phyloP scores from a whole-genome alignment of 2,888 invertebrate species.

The Himalopsyche anomala region DNA sequence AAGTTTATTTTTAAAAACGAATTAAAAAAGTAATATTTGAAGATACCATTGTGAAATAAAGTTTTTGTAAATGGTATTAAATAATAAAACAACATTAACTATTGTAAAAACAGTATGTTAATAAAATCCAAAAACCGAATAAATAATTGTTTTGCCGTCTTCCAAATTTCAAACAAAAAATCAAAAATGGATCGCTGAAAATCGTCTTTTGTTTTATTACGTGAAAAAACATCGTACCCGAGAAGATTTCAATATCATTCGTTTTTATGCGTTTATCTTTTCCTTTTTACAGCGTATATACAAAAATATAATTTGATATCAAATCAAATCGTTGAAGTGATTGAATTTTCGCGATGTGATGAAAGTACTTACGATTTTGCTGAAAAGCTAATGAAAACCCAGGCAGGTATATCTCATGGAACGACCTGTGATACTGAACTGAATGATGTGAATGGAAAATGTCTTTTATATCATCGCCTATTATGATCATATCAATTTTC shows the following conservation, averaged over 20 bases:
- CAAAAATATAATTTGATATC: slow-evolving; percentile 13
- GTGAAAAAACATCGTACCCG: neutral
- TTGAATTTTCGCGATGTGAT: slow-evolving; percentile 29
- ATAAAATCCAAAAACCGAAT: no score
- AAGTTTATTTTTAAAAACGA: no score
- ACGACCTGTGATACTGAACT: slow-evolving; percentile 25
- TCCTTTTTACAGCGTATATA: neutral
- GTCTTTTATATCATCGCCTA: slow-evolving; percentile 16
- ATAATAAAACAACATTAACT: no score
- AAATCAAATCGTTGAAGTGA: slow-evolving; percentile 14
- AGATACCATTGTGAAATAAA: no score
- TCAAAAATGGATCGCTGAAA: no score
- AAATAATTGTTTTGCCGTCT: no score
- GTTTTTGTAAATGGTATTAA: no score
- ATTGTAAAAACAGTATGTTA: no score
- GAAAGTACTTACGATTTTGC: slow-evolving; percentile 14
- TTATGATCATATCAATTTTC: slow-evolving; percentile 38
- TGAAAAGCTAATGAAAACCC: slow-evolving; percentile 31
- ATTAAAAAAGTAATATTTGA: no score
- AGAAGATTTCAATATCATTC: slow-evolving; percentile 37
- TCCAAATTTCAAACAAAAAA: no score
- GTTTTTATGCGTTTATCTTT: slow-evolving; percentile 24
- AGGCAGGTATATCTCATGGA: slow-evolving; percentile 19
- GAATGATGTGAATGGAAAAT: slow-evolving; percentile 31
- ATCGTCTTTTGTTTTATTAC: no score